Base-by-base conservation (phyloP, 2,888 invertebrate genomes). In the Hypselothyrea guttata region DNA sequence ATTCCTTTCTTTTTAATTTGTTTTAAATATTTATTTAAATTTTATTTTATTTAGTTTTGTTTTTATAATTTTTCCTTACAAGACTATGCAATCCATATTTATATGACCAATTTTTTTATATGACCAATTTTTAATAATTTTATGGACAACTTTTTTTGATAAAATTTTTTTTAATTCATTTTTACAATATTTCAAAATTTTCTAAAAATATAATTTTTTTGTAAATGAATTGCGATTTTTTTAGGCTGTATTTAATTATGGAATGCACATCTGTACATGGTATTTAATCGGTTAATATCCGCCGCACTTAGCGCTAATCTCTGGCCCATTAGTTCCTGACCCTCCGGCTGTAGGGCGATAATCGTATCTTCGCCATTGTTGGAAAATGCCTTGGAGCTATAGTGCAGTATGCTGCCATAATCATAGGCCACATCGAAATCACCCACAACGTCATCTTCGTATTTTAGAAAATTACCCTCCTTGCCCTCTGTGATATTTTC, bases 321-420 rank as follows among this genome's bases (percentile, higher is more conserved):
- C 28, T 85, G 87, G 0, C 85, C 85, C 60, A 85, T 85, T 13
- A 28, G 4, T 0, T n/a, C 16, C 7, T 77, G 45, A 1, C 56
- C 70, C 28, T 62, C 67, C 1, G 64, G 56, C n/a, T 64, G 49
- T 1, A 64, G 31, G 0, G 95, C 91, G 12, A 93, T 90, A 45
- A 95, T 94, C 0, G 95, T 95, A n/a, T 92, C 91, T 75, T 91
- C 86, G 0, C 92, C 92, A 87, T 95, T 95, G 46, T 86, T 91
- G 0, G 94, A 93, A 89, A 95, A 95, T 0, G 95, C 94, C 11
- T 90, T 92, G 18, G 92, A 91, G 0, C 94, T 93, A 86, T 95
- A 95, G 84, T 95, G 95, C 93, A 95, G 93, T 1, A 95, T 93
- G 70, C 95, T 95, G 62, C 92, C 91, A 86, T 94, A 95, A 86